Percentiles rank a stretch among this genome's conserved stretches.
Conservation (phyloP, 2,888 invertebrate genomes). For the Ochropleura leucogaster region DNA sequence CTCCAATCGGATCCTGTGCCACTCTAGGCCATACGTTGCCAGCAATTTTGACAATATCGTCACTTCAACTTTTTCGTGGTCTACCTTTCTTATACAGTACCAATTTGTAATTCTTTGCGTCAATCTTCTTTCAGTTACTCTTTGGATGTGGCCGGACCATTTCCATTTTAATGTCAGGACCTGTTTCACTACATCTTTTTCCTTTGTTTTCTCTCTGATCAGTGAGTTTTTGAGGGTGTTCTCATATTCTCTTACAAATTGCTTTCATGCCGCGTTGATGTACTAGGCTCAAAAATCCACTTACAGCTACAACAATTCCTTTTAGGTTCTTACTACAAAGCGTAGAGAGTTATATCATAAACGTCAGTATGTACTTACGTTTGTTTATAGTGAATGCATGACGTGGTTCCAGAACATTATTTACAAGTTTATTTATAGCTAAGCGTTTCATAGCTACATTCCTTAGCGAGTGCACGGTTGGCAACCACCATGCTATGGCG, state of each 20-base stretch:
- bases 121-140: no score
- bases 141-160: no score
- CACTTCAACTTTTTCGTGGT: no score
- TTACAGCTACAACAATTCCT: background rate
- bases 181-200: no score
- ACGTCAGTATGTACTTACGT: constrained; percentile 27
- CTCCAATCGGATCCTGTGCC: no score
- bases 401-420: constrained; percentile 59
- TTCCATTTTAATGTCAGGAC: no score
- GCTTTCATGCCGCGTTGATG: background rate
- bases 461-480: constrained; percentile 27
- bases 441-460: constrained; percentile 46
- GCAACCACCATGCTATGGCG: constrained; percentile 23
- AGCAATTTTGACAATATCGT: no score
- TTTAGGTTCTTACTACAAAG: background rate
- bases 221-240: no score
- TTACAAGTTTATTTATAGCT: constrained; percentile 59
- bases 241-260: background rate
- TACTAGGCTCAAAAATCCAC: background rate
- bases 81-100: no score
- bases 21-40: no score
- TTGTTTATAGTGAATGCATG: constrained; percentile 47
- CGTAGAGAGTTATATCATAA: constrained; percentile 9
- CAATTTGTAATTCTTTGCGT: no score
- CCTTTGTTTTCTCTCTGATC: no score